phyloP scores from a whole-genome alignment of 2,113 vertebrate species.

The Syngnathoides biaculeatus region DNA sequence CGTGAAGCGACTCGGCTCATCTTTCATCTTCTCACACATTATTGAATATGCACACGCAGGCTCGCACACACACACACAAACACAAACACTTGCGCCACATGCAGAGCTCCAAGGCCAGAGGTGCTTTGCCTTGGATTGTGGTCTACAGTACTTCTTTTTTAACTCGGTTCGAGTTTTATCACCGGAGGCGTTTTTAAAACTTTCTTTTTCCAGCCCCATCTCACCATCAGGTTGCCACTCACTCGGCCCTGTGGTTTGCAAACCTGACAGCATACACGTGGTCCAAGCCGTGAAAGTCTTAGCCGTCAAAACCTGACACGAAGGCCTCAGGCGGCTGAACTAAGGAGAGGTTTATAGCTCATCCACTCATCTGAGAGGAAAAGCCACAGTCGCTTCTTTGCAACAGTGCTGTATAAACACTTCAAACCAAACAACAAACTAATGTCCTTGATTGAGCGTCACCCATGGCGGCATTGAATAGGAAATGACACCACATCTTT shows the following conservation, averaged over 20 bases:
- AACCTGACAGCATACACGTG: constrained; percentile 52
- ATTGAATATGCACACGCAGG: constrained; percentile 29
- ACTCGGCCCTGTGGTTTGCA: constrained; percentile 25
- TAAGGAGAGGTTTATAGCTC: constrained; percentile 33
- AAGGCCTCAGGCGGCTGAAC: constrained; percentile 53
- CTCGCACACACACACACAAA: constrained; percentile 26
- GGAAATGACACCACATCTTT: not conserved
- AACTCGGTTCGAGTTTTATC: constrained; percentile 56
- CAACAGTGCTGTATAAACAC: constrained; percentile 10
- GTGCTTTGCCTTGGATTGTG: constrained; percentile 54
- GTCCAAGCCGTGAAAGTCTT: constrained; percentile 58
- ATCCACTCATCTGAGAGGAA: constrained; percentile 20
- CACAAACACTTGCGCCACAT: constrained; percentile 24
- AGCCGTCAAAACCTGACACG: constrained; percentile 47
- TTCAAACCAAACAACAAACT: constrained; percentile 20
- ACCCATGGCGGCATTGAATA: constrained; percentile 1
- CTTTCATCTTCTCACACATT: constrained; percentile 46
- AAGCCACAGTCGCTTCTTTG: constrained; percentile 15
- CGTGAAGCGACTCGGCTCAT: constrained; percentile 24
- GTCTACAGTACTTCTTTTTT: constrained; percentile 44
- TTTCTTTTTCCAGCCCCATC: constrained; percentile 6
- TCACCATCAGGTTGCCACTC: constrained; percentile 32
- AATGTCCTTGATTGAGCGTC: constrained; percentile 3
- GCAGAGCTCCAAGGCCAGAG: constrained; percentile 40
- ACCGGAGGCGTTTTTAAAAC: constrained; percentile 30